A percentile compares a stretch with the other conserved stretches of the same genome.
Conservation (phyloP, 2,797 vertebrate genomes). For the Naso thynnoides region DNA sequence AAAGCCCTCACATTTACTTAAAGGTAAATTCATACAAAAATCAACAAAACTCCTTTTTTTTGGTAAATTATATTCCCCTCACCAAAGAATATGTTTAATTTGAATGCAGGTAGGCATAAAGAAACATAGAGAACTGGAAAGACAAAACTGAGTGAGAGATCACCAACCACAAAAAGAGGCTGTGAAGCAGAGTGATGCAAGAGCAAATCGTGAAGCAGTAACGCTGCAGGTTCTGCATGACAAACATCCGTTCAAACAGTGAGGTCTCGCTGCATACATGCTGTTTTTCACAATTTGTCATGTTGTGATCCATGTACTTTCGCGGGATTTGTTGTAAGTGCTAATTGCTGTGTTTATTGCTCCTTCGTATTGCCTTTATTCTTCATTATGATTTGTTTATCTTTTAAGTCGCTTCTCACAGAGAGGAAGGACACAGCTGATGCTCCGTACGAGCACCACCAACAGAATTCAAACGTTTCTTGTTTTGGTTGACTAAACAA, state of each 20-base stretch:
- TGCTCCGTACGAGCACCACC: background rate
- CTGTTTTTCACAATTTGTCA: background rate
- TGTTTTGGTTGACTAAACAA: slow-evolving; percentile 43
- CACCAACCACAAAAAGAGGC: slow-evolving; percentile 2
- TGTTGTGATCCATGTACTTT: background rate
- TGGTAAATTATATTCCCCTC: background rate
- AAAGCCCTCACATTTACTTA: background rate
- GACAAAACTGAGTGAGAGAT: slow-evolving; percentile 2
- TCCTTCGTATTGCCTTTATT: background rate
- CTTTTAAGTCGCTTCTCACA: background rate
- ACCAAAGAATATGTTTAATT: background rate
- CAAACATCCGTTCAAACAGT: slow-evolving; percentile 41
- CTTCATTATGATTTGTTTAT: background rate
- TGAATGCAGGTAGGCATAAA: slow-evolving; percentile 17
- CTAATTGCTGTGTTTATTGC: background rate
- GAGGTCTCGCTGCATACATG: slow-evolving; percentile 34
- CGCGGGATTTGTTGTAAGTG: background rate
- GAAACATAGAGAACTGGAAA: background rate
- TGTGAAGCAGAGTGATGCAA: slow-evolving; percentile 69
- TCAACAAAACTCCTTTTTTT: background rate
- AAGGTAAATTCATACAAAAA: background rate
- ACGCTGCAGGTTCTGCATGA: slow-evolving; percentile 60
- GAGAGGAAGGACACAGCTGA: background rate
- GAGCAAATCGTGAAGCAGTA: slow-evolving; percentile 47
- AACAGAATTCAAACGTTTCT: slow-evolving; percentile 19